Percentiles rank a stretch among this genome's conserved stretches.
phyloP scores from a whole-genome alignment of 2,797 vertebrate species.

The Zalophus californianus region DNA sequence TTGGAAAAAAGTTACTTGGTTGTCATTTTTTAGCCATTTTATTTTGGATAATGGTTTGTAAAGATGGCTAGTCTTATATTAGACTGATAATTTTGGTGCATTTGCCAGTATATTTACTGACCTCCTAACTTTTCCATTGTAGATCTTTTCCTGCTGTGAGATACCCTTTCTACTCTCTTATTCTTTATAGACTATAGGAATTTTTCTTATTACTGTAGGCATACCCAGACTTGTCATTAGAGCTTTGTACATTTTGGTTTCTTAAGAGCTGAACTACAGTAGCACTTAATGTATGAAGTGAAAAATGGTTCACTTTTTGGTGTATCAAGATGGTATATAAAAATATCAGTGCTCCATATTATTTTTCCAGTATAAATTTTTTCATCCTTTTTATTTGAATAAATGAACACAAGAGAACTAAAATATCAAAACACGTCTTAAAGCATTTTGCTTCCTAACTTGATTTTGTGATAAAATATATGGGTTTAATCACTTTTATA shows the following conservation, averaged over 20 bases:
- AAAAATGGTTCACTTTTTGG: conserved; percentile 31
- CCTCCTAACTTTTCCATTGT: neutral
- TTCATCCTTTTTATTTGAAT: conserved; percentile 19
- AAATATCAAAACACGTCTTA: neutral
- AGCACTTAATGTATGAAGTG: neutral
- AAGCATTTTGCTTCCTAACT: conserved; percentile 39
- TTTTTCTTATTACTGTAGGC: neutral
- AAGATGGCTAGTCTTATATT: neutral
- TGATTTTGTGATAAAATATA: conserved; percentile 47
- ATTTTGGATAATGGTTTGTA: conserved; percentile 51
- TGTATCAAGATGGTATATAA: conserved; percentile 8
- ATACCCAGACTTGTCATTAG: neutral
- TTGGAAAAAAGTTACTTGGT: neutral
- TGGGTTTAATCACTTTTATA: conserved; percentile 45
- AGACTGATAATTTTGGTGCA: conserved; percentile 29
- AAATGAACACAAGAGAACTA: conserved; percentile 10
- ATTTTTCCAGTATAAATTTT: conserved; percentile 9
- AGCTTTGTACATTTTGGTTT: conserved; percentile 16
- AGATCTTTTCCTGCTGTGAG: neutral
- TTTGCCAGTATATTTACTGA: conserved; percentile 28
- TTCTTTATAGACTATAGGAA: conserved; percentile 22
- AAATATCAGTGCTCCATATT: neutral
- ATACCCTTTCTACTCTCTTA: conserved; percentile 7
- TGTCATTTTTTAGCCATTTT: conserved; percentile 1
- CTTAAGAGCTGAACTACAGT: neutral